Evolutionary conservation across 1,140 invertebrate genomes (phyloP).

Genomic region (Pseudomyrmex flavicornis): DNA sequence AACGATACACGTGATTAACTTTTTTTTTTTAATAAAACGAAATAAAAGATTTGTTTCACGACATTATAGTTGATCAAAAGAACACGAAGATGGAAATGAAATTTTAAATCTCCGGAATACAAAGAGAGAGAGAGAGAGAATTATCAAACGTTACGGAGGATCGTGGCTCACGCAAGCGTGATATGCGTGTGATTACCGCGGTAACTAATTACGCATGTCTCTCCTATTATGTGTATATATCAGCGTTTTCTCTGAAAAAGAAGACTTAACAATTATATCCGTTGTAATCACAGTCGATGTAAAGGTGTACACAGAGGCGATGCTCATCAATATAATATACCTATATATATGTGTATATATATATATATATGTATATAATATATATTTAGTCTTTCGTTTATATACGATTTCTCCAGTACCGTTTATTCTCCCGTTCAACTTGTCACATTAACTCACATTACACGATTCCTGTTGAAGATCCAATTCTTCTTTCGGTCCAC

Average conservation of each 20-base stretch:
- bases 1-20: no score
- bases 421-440: neutral
- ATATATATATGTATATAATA: no score
- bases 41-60: neutral
- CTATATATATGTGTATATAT: neutral
- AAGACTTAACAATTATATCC: conserved; percentile 76
- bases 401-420: conserved; percentile 9
- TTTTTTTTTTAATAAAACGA: no score
- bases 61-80: neutral
- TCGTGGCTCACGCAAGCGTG: conserved; percentile 45
- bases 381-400: conserved; percentile 51
- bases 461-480: neutral
- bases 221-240: conserved; percentile 31
- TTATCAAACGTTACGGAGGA: conserved; percentile 1
- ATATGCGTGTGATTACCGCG: neutral
- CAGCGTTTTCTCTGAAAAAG: conserved; percentile 57
- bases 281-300: conserved; percentile 80
- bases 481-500: conserved; percentile 15
- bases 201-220: conserved; percentile 18
- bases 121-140: neutral
- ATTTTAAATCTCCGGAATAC: neutral
- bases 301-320: conserved; percentile 68
- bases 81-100: neutral
- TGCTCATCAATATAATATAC: conserved; percentile 47
- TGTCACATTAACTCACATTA: neutral